Evolutionary conservation across 2,888 invertebrate species (phyloP).

Genomic region (Aspidiotus rigidus): DNA sequence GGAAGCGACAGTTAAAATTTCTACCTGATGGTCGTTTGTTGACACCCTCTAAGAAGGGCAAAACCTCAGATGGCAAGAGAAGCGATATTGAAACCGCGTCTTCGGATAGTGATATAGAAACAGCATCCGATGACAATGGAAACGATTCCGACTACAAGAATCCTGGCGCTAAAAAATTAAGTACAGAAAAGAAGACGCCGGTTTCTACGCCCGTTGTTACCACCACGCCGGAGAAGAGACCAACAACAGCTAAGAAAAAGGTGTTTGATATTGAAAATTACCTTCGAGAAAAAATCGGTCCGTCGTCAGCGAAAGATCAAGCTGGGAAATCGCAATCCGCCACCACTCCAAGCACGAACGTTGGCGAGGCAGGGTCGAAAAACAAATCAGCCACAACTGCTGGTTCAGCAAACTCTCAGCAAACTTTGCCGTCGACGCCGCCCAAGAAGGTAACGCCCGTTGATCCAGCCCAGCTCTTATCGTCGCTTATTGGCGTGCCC

Average conservation of each 20-base stretch:
- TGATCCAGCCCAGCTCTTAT: constrained; percentile 25
- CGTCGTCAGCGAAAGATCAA: background rate
- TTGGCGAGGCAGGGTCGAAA: background rate
- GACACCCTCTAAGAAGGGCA: background rate
- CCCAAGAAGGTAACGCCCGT: constrained; percentile 8
- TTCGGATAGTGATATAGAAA: background rate
- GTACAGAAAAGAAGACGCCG: no score
- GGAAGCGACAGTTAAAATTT: constrained; percentile 31
- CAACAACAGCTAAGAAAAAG: constrained; percentile 3
- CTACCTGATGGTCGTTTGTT: constrained; percentile 26
- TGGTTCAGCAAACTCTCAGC: background rate
- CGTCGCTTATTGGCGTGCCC: constrained; percentile 18
- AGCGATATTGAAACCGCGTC: constrained; percentile 4
- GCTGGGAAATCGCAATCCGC: background rate
- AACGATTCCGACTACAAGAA: background rate
- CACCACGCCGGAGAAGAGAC: background rate
- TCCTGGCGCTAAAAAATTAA: no score
- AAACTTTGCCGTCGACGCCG: background rate
- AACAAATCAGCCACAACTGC: background rate
- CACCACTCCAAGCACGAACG: background rate
- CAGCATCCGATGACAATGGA: background rate
- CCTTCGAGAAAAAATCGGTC: constrained; percentile 10
- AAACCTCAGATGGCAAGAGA: background rate
- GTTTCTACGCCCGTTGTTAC: background rate
- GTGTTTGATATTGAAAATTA: constrained; percentile 27